Base-by-base conservation (phyloP, 1,140 invertebrate species). In the Drosophila prosaltans region DNA sequence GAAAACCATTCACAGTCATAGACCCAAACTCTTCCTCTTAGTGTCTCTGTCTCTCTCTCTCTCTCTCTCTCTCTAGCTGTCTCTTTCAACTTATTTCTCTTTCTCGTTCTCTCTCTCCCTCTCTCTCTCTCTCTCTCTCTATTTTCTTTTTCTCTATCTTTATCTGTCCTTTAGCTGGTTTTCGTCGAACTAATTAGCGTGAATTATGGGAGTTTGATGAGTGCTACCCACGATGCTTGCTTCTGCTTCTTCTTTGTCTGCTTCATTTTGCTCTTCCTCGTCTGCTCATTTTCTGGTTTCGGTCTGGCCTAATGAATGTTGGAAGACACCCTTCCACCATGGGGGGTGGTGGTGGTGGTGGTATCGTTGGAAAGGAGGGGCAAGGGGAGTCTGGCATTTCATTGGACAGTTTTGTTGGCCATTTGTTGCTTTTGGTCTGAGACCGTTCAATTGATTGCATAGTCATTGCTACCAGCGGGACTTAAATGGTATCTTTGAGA, bases 121-220 rank as follows among this genome's bases (percentile, higher is more conserved):
- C 24, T 24, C 16, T 26, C 21, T 51, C n/a, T 41, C 28, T 51
- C 43, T 48, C 30, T 30, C 30, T 40, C 39, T 2, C 9, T 39
- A 32, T 36, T 51, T 24, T 41, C 11, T 21, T 32, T 11, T 30
- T 1, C 43, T 30, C 45, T 26, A 16, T 58, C 41, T 16, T 26
- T n/a, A 16, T 45, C 39, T 61, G 11, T 51, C 41, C 7, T 61
- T 41, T 32, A 2, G 30, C 10, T 72, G 45, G 63, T 48, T 72
- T 66, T 81, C 68, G 72, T 61, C 65, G 45, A 71, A 76, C 82
- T 81, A 81, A 85, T 85, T 85, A 81, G 74, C 71, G 74, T 86
- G 69, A 75, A 78, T 81, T 81, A 78, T 85, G 72, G 74, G 69
- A 81, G 72, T 81, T 81, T 81, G 73, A 74, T 78, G 70, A 76